These are phyloP conservation scores for Acanthisitta chloris DNA, from an alignment of 2,113 vertebrate genomes.

Conservation along the genomic window DNA sequence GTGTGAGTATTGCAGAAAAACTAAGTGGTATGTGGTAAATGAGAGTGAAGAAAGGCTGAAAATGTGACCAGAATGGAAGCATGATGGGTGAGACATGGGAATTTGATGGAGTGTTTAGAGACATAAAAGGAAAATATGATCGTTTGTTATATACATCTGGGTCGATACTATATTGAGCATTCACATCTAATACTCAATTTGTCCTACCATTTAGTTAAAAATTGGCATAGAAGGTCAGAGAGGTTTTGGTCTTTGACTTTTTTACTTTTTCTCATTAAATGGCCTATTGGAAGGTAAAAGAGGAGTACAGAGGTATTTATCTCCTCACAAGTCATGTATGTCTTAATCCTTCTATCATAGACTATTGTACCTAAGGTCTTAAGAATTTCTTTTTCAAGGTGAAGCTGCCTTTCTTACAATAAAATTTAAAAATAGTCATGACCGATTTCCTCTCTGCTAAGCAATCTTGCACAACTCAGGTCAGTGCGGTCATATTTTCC, in stretches of 20 bases:
- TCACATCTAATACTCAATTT: background rate
- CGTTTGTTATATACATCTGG: background rate
- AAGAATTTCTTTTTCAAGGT: background rate
- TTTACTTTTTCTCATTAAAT: background rate
- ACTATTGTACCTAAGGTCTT: background rate
- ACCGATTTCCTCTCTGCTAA: constrained; percentile 7
- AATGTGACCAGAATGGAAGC: background rate
- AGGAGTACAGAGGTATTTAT: background rate
- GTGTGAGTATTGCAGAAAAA: background rate
- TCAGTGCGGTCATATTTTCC: background rate
- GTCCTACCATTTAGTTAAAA: background rate
- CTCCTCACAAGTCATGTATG: background rate
- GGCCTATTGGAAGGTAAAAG: background rate
- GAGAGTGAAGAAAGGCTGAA: background rate
- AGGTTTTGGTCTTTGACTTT: background rate
- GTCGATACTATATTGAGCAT: background rate
- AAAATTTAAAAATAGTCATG: constrained; percentile 8
- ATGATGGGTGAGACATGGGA: background rate
- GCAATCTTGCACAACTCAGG: background rate
- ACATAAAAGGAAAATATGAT: background rate
- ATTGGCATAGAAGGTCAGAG: background rate
- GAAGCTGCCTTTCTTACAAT: background rate
- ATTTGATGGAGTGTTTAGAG: background rate
- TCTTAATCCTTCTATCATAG: background rate
- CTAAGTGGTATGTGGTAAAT: background rate